These are phyloP conservation scores for Dendrocopos noguchii DNA, from an alignment of 2,113 vertebrate species.

Conservation along the genomic window DNA sequence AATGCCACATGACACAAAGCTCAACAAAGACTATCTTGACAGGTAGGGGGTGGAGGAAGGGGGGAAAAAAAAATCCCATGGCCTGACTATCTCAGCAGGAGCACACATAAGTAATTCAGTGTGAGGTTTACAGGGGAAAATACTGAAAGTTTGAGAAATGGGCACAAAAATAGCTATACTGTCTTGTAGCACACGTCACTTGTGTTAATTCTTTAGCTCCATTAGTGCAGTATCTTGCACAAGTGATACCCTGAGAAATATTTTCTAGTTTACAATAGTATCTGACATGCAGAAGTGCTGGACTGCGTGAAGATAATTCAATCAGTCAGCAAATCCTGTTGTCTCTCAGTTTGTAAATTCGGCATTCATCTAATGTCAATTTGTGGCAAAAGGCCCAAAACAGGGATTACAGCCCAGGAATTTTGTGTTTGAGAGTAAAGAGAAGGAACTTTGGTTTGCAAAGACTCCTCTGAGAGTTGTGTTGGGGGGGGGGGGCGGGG, in stretches of 20 bases:
- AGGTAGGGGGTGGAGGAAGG: conserved; percentile 43
- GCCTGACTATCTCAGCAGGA: conserved; percentile 44
- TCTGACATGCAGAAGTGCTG: not conserved
- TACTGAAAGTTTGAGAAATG: not conserved
- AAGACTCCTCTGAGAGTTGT: not conserved
- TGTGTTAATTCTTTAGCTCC: not conserved
- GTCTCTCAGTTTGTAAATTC: conserved; percentile 16
- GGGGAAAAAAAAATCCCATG: not conserved
- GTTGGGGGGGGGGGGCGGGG: not conserved
- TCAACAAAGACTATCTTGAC: conserved; percentile 29
- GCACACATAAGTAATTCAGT: rapidly evolving
- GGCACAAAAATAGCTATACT: too few relatives aligned
- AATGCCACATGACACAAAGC: conserved; percentile 54
- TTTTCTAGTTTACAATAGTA: not conserved
- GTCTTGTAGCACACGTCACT: not conserved
- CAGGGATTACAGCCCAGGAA: not conserved
- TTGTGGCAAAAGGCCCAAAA: conserved; percentile 23
- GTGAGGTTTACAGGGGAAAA: not conserved
- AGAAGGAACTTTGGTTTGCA: not conserved
- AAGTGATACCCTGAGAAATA: not conserved
- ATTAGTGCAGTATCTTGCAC: not conserved
- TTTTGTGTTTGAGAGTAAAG: not conserved
- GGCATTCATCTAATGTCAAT: not conserved
- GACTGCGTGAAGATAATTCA: not conserved
- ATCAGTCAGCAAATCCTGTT: conserved; percentile 7